These are phyloP conservation scores for Trematomus loennbergii DNA, from an alignment of 2,113 vertebrate genomes.

Conservation along the genomic window DNA sequence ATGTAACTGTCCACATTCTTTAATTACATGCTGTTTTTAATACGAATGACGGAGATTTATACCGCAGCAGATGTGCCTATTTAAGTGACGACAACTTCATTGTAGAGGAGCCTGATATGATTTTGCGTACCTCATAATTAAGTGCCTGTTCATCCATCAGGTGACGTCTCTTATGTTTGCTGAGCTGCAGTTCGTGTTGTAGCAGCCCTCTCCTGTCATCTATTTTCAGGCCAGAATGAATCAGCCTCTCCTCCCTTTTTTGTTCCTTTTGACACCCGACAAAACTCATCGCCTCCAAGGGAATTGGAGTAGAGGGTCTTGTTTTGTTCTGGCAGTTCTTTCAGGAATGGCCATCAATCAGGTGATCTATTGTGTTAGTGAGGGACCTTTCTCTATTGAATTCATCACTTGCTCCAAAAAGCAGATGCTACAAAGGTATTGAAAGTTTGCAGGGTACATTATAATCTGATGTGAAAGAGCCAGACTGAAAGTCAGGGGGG, in stretches of 20 bases:
- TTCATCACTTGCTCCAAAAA: slow-evolving; percentile 72
- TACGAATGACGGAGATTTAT: slow-evolving; percentile 18
- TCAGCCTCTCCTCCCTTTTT: slow-evolving; percentile 71
- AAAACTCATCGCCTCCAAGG: slow-evolving; percentile 84
- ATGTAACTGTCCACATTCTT: slow-evolving; percentile 2
- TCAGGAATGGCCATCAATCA: slow-evolving; percentile 83
- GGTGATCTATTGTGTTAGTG: slow-evolving; percentile 81
- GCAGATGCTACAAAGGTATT: slow-evolving; percentile 80
- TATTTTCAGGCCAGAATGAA: slow-evolving; percentile 78
- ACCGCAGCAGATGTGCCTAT: slow-evolving; percentile 19
- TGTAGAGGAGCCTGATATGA: slow-evolving; percentile 43
- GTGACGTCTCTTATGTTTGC: slow-evolving; percentile 62
- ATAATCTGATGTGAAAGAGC: slow-evolving; percentile 61
- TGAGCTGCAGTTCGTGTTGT: slow-evolving; percentile 50
- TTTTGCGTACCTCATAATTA: slow-evolving; percentile 65
- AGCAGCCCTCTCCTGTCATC: slow-evolving; percentile 61
- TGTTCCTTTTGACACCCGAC: slow-evolving; percentile 82
- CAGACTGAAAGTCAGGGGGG: slow-evolving; percentile 24
- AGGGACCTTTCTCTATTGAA: slow-evolving; percentile 80
- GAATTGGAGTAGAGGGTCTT: slow-evolving; percentile 84
- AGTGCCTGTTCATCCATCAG: slow-evolving; percentile 59
- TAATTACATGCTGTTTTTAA: slow-evolving; percentile 39
- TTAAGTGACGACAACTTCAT: slow-evolving; percentile 27
- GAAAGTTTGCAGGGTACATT: slow-evolving; percentile 78
- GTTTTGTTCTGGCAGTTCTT: slow-evolving; percentile 84